Evolutionary conservation across 1,140 invertebrate species (phyloP).

Genomic region (Nylanderia fulva): DNA sequence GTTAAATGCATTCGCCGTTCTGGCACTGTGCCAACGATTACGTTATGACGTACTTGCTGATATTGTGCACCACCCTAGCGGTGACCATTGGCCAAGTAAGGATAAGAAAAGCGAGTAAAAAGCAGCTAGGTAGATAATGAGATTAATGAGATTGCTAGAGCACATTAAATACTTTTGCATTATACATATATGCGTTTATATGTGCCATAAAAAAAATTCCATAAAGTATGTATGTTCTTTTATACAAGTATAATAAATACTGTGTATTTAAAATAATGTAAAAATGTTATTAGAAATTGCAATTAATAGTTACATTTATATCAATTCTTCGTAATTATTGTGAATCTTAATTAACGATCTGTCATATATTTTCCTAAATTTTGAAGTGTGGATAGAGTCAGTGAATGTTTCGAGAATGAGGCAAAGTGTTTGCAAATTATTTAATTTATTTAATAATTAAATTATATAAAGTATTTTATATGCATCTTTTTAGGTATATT

Average conservation of each 20-base stretch:
- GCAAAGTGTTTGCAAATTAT: neutral
- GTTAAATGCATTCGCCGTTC: neutral
- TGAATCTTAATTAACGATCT: constrained; percentile 10
- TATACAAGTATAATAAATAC: too few relatives aligned
- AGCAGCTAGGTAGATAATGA: neutral
- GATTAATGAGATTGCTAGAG: neutral
- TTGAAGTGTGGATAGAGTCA: neutral
- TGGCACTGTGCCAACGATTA: neutral
- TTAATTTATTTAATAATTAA: neutral
- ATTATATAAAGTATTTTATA: neutral
- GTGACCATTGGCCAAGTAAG: constrained; percentile 27
- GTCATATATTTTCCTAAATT: neutral
- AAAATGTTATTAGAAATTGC: too few relatives aligned
- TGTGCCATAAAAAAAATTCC: too few relatives aligned
- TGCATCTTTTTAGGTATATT: neutral
- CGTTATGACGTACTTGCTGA: constrained; percentile 8
- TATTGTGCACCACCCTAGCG: constrained; percentile 24
- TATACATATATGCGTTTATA: too few relatives aligned
- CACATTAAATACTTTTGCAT: too few relatives aligned
- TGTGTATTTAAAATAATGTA: too few relatives aligned
- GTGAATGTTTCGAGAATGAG: neutral
- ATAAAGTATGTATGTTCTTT: too few relatives aligned
- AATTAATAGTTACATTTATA: neutral
- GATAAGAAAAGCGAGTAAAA: neutral
- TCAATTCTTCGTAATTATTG: neutral